phyloP scores from a whole-genome alignment of 2,113 vertebrate genomes.

The Psittacus erithacus region DNA sequence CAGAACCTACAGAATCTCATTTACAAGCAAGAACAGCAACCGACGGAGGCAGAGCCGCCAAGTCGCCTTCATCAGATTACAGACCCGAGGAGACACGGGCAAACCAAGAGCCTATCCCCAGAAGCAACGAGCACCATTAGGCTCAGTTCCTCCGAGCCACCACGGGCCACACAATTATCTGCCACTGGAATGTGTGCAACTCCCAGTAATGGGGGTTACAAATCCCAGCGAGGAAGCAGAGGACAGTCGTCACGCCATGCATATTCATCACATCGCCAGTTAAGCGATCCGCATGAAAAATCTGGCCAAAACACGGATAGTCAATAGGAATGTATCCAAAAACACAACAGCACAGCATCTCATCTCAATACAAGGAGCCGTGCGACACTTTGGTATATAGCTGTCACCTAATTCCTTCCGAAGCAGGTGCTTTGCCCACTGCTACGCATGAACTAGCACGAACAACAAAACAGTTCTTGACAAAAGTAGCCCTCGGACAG shows the following conservation, averaged over 20 bases:
- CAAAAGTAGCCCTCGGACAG: background rate
- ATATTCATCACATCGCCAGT: background rate
- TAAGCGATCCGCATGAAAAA: background rate
- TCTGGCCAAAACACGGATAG: background rate
- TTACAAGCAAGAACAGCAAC: background rate
- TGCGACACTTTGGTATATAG: constrained; percentile 9
- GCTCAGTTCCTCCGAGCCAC: rapidly evolving
- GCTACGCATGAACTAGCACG: background rate
- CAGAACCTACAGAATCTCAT: constrained; percentile 25
- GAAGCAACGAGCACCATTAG: background rate
- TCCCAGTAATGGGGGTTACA: background rate
- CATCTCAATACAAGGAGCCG: background rate
- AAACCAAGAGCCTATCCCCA: background rate
- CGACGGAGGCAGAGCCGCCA: background rate
- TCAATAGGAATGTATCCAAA: background rate
- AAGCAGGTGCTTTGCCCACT: background rate
- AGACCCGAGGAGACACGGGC: background rate
- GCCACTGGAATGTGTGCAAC: background rate
- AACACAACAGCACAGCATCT: background rate
- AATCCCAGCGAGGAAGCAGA: background rate
- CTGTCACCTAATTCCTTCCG: background rate
- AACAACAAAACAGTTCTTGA: background rate
- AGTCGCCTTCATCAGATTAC: background rate
- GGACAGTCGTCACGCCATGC: background rate
- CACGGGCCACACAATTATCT: background rate